phyloP scores from a whole-genome alignment of 2,888 invertebrate species.

The Ochropleura plecta region DNA sequence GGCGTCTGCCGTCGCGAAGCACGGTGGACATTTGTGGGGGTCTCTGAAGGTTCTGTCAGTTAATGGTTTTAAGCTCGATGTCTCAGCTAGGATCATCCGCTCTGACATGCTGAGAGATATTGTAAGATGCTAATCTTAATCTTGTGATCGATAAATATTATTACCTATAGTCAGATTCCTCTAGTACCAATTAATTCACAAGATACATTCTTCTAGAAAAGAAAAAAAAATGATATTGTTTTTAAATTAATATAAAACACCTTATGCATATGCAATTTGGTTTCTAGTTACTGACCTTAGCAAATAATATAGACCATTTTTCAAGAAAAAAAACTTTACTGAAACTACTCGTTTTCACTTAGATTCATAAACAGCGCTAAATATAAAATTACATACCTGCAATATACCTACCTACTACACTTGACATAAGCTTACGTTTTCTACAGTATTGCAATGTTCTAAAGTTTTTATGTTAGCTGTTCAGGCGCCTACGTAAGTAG shows the following conservation, averaged over 20 bases:
- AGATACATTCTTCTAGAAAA: not conserved
- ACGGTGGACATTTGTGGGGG: not conserved
- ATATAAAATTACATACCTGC: conserved; percentile 22
- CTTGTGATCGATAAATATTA: not conserved
- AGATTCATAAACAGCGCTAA: not conserved
- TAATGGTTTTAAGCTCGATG: not conserved
- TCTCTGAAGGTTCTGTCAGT: not conserved
- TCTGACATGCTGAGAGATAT: not conserved
- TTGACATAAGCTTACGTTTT: not conserved
- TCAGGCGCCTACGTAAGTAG: conserved; percentile 29
- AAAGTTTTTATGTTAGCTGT: conserved; percentile 11
- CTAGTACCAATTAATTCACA: not conserved
- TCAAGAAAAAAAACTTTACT: not conserved
- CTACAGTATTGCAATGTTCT: not conserved
- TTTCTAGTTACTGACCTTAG: not conserved
- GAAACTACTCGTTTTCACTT: not conserved
- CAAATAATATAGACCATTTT: not conserved
- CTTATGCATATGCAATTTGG: not conserved
- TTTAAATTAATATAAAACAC: not conserved
- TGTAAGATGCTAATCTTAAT: not conserved
- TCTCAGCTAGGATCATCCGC: too few relatives aligned
- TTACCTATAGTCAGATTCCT: not conserved
- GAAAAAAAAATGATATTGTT: too few relatives aligned
- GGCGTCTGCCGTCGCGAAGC: not conserved
- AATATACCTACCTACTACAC: not conserved